These are phyloP conservation scores for Geophilus truncorum DNA, from an alignment of 2,888 invertebrate genomes.

Conservation along the genomic window DNA sequence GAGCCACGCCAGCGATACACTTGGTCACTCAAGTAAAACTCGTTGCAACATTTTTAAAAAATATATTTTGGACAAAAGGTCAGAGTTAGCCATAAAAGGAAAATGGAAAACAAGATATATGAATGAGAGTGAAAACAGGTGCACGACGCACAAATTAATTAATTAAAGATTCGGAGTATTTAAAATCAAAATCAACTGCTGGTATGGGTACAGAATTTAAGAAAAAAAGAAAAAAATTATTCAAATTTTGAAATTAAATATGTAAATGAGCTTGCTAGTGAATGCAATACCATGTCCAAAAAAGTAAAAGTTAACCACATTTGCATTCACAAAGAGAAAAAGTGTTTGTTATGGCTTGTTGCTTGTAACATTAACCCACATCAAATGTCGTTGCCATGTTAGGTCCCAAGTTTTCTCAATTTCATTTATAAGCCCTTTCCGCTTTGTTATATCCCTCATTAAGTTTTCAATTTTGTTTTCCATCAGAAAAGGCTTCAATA, in stretches of 20 bases:
- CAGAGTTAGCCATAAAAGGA: not conserved
- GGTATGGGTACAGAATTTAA: not conserved
- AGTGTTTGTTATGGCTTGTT: too few relatives aligned
- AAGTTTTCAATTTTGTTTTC: not conserved
- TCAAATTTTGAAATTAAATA: not conserved
- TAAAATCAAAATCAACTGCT: not conserved
- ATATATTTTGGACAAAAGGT: not conserved
- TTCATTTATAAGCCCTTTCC: not conserved
- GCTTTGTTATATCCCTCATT: conserved; percentile 1
- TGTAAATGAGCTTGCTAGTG: not conserved
- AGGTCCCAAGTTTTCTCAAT: not conserved
- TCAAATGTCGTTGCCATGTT: too few relatives aligned
- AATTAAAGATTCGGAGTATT: not conserved
- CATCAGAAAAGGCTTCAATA: not conserved
- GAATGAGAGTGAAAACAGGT: not conserved
- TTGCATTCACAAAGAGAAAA: too few relatives aligned
- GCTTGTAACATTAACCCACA: too few relatives aligned
- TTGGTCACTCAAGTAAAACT: not conserved
- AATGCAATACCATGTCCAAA: too few relatives aligned
- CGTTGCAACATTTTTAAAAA: not conserved
- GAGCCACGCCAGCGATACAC: not conserved
- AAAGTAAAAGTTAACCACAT: too few relatives aligned
- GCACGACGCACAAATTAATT: not conserved
- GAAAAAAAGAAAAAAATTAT: too few relatives aligned
- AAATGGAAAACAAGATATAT: not conserved